phyloP scores from a whole-genome alignment of 64 coral and sea anemone species.

The Pocillopora verrucosa region DNA sequence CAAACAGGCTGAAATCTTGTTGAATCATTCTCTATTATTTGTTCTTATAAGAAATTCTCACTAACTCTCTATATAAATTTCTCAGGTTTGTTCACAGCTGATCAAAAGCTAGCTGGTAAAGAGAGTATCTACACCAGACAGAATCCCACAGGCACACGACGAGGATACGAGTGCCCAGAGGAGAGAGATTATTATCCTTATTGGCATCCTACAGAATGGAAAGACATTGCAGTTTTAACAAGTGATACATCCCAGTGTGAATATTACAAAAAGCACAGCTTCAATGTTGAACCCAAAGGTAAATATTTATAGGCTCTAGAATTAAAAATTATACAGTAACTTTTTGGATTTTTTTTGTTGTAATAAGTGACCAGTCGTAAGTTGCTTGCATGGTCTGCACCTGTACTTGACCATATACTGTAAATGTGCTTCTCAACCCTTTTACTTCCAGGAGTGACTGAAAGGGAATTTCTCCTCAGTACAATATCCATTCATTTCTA shows the following conservation, averaged over 20 bases:
- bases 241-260: constrained; percentile 26
- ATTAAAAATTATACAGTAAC: neutral
- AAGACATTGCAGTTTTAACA: constrained; percentile 77
- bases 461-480: too few relatives aligned
- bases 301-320: neutral
- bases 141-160: constrained; percentile 83
- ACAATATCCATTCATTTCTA: too few relatives aligned
- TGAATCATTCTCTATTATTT: neutral
- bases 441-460: too few relatives aligned
- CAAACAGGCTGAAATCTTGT: neutral
- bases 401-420: too few relatives aligned
- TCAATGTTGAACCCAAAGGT: constrained; percentile 73
- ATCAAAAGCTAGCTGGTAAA: constrained; percentile 80
- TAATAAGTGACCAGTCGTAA: too few relatives aligned
- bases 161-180: constrained; percentile 96
- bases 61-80: neutral
- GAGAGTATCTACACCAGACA: constrained; percentile 89
- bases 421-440: too few relatives aligned
- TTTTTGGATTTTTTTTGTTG: too few relatives aligned
- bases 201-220: constrained; percentile 99
- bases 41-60: neutral
- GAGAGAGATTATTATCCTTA: constrained; percentile 97
- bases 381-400: too few relatives aligned
- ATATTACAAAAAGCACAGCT: constrained; percentile 70
- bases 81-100: constrained; percentile 89